Conservation (phyloP, 2,888 invertebrate genomes). For the Trissolcus japonicus region DNA sequence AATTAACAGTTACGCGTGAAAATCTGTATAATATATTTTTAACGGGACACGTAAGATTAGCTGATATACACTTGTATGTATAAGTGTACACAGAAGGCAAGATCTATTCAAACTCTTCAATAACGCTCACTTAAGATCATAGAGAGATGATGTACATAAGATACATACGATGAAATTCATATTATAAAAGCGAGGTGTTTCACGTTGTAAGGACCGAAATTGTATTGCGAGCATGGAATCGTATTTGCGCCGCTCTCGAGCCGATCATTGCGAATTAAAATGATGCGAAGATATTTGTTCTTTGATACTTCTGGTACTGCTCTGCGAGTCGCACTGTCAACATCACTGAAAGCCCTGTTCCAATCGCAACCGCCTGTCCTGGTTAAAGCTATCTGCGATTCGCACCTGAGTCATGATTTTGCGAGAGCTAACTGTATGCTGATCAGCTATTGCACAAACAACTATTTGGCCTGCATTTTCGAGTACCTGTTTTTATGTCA, state of each 20-base stretch:
- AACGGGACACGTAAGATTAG: slow-evolving; percentile 60
- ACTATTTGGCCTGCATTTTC: slow-evolving; percentile 27
- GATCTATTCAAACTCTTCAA: slow-evolving; percentile 63
- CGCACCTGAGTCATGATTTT: background rate
- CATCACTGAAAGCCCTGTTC: slow-evolving; percentile 15
- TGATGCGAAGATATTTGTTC: slow-evolving; percentile 24
- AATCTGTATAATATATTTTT: slow-evolving; percentile 1
- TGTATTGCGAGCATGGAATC: background rate
- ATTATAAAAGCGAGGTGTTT: slow-evolving; percentile 12
- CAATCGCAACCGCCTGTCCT: slow-evolving; percentile 7
- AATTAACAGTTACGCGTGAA: slow-evolving; percentile 4
- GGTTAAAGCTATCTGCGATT: slow-evolving; percentile 17
- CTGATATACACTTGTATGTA: slow-evolving; percentile 54
- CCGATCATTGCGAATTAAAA: slow-evolving; percentile 3
- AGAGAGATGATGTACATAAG: slow-evolving; percentile 62
- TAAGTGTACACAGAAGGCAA: slow-evolving; percentile 55
- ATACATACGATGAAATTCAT: slow-evolving; percentile 65
- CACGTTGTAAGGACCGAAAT: slow-evolving; percentile 16
- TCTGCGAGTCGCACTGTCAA: background rate
- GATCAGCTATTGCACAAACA: slow-evolving; percentile 24
- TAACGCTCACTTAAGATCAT: slow-evolving; percentile 44
- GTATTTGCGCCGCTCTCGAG: slow-evolving; percentile 5
- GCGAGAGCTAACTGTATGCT: background rate
- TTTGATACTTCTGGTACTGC: slow-evolving; percentile 17
- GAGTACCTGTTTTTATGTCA: background rate